phyloP scores from a whole-genome alignment of 2,113 vertebrate genomes.

The Carassius carassius region DNA sequence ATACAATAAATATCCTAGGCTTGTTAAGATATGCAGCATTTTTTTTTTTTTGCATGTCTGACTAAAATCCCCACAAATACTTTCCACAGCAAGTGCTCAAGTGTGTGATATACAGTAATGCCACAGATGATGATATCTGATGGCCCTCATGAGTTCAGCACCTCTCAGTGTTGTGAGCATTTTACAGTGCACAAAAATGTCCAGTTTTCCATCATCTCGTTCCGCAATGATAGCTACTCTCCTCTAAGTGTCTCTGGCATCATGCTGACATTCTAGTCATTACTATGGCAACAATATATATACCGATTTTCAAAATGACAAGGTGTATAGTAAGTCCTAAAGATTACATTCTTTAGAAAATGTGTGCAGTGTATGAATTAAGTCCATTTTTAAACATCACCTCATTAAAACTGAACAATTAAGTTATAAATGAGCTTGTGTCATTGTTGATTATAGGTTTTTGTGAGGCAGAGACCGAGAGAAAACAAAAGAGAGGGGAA shows the following conservation, averaged over 20 bases:
- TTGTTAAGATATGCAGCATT: background rate
- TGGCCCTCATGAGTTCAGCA: background rate
- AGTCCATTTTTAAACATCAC: background rate
- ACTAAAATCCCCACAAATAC: background rate
- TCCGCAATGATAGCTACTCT: background rate
- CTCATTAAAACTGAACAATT: background rate
- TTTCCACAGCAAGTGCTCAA: background rate
- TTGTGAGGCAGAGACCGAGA: background rate
- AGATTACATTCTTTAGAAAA: background rate
- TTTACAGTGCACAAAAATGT: background rate
- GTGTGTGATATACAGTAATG: background rate
- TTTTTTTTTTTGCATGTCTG: background rate
- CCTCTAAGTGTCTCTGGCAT: background rate
- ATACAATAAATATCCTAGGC: background rate
- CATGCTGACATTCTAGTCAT: background rate
- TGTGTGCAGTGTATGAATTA: background rate
- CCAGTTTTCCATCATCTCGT: background rate
- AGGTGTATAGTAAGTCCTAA: background rate
- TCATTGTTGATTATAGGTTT: background rate
- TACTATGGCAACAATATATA: background rate
- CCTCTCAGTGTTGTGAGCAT: background rate
- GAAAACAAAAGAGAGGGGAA: conserved; percentile 21
- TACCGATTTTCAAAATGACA: background rate
- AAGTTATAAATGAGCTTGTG: background rate
- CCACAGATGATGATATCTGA: background rate